Evolutionary conservation across 2,113 vertebrate species (phyloP).

Genomic region (Eulacestoma nigropectus): DNA sequence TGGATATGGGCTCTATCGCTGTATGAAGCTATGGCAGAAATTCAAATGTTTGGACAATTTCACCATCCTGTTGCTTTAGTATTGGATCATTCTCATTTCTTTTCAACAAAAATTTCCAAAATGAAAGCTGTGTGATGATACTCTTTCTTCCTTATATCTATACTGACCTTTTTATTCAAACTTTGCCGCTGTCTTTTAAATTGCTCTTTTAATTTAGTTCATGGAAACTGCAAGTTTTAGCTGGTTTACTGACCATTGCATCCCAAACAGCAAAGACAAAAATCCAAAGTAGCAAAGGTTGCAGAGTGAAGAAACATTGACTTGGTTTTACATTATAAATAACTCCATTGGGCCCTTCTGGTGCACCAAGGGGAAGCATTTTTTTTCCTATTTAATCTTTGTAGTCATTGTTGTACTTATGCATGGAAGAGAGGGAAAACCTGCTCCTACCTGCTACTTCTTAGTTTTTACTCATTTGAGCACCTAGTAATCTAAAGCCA

Average conservation of each 20-base stretch:
- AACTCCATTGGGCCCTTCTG: not conserved
- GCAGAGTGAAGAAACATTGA: not conserved
- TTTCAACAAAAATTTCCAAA: not conserved
- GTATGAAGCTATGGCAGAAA: not conserved
- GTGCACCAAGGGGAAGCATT: not conserved
- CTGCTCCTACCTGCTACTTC: not conserved
- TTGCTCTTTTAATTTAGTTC: not conserved
- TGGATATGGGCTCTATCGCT: not conserved
- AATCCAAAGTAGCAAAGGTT: not conserved
- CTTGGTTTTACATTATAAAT: not conserved
- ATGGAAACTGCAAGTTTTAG: not conserved
- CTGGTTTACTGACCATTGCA: not conserved
- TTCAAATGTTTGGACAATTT: not conserved
- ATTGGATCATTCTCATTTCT: not conserved
- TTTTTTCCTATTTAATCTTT: not conserved
- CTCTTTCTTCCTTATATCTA: not conserved
- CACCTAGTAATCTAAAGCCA: not conserved
- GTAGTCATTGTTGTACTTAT: not conserved
- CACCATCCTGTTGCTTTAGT: not conserved
- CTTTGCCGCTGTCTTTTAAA: not conserved
- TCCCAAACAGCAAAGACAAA: not conserved
- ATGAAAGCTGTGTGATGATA: not conserved
- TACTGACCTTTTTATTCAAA: not conserved
- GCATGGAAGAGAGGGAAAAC: not conserved
- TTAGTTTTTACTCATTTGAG: not conserved